phyloP scores from a whole-genome alignment of 2,113 vertebrate species.

The Nematolebias whitei region DNA sequence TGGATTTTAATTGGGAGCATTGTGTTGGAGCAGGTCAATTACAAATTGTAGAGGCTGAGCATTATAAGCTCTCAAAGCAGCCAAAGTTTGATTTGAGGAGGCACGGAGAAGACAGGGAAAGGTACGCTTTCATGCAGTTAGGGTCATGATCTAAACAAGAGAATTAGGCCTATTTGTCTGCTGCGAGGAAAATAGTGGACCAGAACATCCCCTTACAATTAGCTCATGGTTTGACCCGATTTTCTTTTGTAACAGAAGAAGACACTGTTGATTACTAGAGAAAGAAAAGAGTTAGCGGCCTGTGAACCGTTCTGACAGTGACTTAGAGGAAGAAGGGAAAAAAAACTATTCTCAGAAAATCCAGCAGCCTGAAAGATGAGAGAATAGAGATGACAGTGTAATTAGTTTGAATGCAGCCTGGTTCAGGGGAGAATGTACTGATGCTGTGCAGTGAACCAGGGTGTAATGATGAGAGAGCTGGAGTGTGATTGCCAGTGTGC shows the following conservation, averaged over 20 bases:
- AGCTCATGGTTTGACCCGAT: slow-evolving; percentile 45
- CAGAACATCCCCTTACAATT: slow-evolving; percentile 53
- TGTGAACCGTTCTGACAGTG: slow-evolving; percentile 63
- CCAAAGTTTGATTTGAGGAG: slow-evolving; percentile 27
- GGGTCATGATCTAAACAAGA: slow-evolving; percentile 3
- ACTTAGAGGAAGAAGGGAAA: slow-evolving; percentile 7
- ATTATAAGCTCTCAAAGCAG: slow-evolving; percentile 10
- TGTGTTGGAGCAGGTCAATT: slow-evolving; percentile 47
- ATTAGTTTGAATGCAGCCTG: slow-evolving; percentile 65
- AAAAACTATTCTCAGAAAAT: slow-evolving; percentile 62
- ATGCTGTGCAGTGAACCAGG: slow-evolving; percentile 49
- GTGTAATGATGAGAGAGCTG: slow-evolving; percentile 64
- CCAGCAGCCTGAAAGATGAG: slow-evolving; percentile 58
- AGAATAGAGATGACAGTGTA: slow-evolving; percentile 63
- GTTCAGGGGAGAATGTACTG: slow-evolving; percentile 57
- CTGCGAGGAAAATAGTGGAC: slow-evolving; percentile 20
- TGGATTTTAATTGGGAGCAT: slow-evolving; percentile 27
- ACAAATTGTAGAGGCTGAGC: slow-evolving; percentile 15
- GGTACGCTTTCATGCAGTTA: slow-evolving; percentile 12
- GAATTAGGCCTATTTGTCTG: slow-evolving; percentile 30
- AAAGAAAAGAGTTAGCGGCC: slow-evolving; percentile 58
- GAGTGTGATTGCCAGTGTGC: slow-evolving; percentile 56
- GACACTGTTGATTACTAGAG: slow-evolving; percentile 62
- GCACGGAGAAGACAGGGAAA: neutral
- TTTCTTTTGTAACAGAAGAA: slow-evolving; percentile 30